Evolutionary conservation across 2,113 vertebrate species (phyloP).

Genomic region (Acanthisitta chloris): DNA sequence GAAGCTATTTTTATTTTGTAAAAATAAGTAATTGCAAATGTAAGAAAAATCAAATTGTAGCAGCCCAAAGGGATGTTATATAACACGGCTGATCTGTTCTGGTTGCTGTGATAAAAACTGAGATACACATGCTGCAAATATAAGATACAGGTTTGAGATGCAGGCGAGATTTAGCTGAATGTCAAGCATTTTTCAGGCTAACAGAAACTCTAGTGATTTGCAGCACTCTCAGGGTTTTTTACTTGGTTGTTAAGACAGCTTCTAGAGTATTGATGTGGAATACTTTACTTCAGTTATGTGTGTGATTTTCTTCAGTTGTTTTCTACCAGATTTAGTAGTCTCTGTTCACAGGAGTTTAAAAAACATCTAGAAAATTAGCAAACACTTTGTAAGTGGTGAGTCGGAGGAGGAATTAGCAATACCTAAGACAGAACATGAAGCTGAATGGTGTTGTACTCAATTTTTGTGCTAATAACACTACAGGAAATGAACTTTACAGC

Average conservation of each 20-base stretch:
- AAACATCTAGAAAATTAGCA: neutral
- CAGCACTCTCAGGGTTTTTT: neutral
- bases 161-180: neutral
- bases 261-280: neutral
- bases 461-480: neutral
- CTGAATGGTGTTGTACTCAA: neutral
- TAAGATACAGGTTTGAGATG: neutral
- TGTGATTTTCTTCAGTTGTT: neutral
- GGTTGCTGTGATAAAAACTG: neutral
- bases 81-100: constrained; percentile 10
- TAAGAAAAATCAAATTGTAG: neutral
- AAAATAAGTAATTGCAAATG: neutral
- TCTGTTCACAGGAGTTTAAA: neutral
- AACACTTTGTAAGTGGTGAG: neutral
- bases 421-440: neutral
- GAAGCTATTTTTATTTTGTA: neutral
- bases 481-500: neutral
- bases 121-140: neutral
- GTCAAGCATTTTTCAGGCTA: neutral
- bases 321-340: neutral
- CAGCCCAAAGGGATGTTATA: neutral
- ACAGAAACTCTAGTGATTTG: neutral
- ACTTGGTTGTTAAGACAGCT: neutral
- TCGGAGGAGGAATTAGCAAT: neutral
- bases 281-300: neutral